Evolutionary conservation across 2,797 vertebrate genomes (phyloP).

Genomic region (Poeciliopsis turneri): DNA sequence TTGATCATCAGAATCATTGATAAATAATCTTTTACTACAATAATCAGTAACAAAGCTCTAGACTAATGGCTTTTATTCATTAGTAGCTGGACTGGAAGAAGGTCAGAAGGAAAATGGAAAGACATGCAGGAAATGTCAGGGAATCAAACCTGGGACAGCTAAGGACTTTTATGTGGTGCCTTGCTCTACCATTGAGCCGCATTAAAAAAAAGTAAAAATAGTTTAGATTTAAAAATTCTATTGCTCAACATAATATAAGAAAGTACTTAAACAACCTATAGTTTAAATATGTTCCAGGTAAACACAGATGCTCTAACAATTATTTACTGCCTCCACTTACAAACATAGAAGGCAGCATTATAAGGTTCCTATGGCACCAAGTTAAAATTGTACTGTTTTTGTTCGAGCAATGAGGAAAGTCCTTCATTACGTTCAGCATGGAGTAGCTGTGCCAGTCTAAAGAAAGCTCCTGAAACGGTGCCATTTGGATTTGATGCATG

Average conservation of each 20-base stretch:
- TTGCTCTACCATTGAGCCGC: too few species aligned
- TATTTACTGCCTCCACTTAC: background rate
- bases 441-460: background rate
- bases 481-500: background rate
- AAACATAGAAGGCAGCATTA: background rate
- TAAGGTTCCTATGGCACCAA: background rate
- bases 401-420: background rate
- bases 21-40: too few species aligned
- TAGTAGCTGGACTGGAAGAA: too few species aligned
- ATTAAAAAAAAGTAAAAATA: too few species aligned
- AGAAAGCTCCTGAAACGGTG: background rate
- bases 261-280: too few species aligned
- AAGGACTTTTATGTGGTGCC: too few species aligned
- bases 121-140: too few species aligned
- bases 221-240: background rate
- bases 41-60: too few species aligned
- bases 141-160: too few species aligned
- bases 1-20: too few species aligned
- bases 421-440: background rate
- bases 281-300: background rate
- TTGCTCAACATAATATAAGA: background rate
- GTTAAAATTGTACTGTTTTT: background rate
- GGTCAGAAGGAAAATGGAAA: too few species aligned
- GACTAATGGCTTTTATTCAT: too few species aligned
- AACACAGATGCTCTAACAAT: background rate